Base-by-base conservation (phyloP, 2,113 vertebrate genomes). In the Oreotrochilus melanogaster region DNA sequence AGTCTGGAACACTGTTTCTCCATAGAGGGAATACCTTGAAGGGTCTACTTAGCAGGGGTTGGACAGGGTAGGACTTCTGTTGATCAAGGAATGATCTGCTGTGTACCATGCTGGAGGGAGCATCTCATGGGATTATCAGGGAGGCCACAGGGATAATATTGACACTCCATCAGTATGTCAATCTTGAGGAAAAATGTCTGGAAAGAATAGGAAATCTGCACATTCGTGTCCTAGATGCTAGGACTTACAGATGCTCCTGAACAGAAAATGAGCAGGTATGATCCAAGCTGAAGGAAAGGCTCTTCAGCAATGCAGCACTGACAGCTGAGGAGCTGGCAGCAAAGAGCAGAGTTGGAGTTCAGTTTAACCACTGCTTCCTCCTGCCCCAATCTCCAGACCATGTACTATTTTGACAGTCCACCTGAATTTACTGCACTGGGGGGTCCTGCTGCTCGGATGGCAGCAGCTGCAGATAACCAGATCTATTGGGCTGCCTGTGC, bases 271-370 rank as follows among this genome's bases (percentile, higher is more conserved):
- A 47, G 24, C 56, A 13, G 4, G 8, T 35, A 60, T 18, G 33
- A 50, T 39, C 11, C 8, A 9, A 42, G 7, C 14, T 0, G 0
- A 42, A 62, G 0, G 1, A 75, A 72, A 67, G 28, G 53, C 16
- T 53, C 28, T 71, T 28, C 42, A 47, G 28, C 65, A 28, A 51
- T 16, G 15, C 60, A 62, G 24, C 28, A 47, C 1, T 57, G n/a
- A 18, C 35, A 65, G 25, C n/a, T 43, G 42, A 57, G 47, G 31
- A 71, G 9, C 2, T 51, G 6, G 18, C 11, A 76, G 47, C 39
- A 66, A 12, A 45, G 25, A 31, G 48, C 31, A 89, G 67, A 37
- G 35, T 0, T 6, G 1, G 51, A 45, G 31, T 7, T 76, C 5
- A 2, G 35, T 24, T 65, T 33, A 50, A 24, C 15, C 9, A 13